phyloP scores from a whole-genome alignment of 2,797 vertebrate species.

The Petrocephalus schoutedeni region DNA sequence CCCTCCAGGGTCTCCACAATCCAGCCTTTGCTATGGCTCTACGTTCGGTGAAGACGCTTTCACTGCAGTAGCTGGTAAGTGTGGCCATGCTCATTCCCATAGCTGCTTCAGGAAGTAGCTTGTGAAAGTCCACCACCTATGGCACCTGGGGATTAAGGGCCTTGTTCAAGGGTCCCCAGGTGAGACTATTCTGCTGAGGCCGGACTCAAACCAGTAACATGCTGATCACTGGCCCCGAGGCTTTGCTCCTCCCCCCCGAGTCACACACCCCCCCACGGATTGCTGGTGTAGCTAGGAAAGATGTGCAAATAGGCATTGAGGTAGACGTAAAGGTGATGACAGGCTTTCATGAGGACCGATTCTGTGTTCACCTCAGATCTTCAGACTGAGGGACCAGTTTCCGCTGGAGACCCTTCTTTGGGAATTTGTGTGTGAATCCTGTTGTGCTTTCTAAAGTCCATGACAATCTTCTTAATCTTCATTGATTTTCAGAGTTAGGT shows the following conservation, averaged over 20 bases:
- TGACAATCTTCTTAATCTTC: neutral
- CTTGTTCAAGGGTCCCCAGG: neutral
- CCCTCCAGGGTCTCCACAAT: neutral
- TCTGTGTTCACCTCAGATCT: neutral
- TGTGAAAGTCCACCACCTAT: too few relatives aligned
- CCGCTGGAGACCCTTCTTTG: neutral
- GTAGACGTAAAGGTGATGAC: neutral
- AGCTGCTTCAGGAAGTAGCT: neutral
- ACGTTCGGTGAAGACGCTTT: neutral
- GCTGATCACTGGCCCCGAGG: neutral
- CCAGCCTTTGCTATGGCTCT: neutral
- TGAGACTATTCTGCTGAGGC: neutral
- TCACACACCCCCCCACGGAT: neutral
- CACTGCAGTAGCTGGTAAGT: neutral
- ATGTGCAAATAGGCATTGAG: neutral
- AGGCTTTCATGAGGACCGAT: neutral
- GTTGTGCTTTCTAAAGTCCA: neutral
- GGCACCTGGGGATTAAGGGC: neutral
- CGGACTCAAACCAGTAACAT: neutral
- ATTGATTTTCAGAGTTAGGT: neutral
- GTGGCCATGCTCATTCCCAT: neutral
- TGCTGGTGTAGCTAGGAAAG: neutral
- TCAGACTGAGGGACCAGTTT: neutral
- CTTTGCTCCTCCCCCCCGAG: neutral
- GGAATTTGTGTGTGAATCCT: neutral